A percentile compares a stretch with the other conserved stretches of the same genome.
phyloP scores from a whole-genome alignment of 2,113 vertebrate genomes.

The Alces alces region DNA sequence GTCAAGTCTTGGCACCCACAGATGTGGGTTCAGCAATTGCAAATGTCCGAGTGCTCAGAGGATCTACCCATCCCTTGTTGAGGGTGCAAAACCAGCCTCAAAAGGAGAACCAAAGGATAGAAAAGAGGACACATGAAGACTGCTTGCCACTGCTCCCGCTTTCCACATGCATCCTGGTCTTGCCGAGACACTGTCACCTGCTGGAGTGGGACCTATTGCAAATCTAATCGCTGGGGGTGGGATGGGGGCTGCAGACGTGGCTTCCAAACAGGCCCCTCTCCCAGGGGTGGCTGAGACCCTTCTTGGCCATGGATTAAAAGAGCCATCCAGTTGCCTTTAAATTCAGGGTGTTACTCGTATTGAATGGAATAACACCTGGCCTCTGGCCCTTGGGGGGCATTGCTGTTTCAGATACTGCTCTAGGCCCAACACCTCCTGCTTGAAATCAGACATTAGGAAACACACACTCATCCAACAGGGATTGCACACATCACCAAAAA shows the following conservation, averaged over 20 bases:
- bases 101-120: not conserved
- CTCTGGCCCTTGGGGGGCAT: not conserved
- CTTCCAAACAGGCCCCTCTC: not conserved
- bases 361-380: not conserved
- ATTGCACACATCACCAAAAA: constrained; percentile 31
- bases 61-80: not conserved
- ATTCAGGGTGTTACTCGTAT: not conserved
- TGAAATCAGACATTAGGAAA: constrained; percentile 42
- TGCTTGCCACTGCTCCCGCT: not conserved
- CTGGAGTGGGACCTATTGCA: not conserved
- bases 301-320: not conserved
- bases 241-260: not conserved
- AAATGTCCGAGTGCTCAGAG: not conserved
- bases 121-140: too few species aligned
- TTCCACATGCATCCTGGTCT: not conserved
- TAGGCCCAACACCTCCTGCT: constrained; percentile 27
- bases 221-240: not conserved
- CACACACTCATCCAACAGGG: constrained; percentile 13
- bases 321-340: not conserved
- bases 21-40: not conserved
- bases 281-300: not conserved
- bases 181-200: not conserved
- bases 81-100: not conserved
- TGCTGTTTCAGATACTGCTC: not conserved
- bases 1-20: not conserved